Evolutionary conservation across 2,888 invertebrate genomes (phyloP), one percentile per base, ranked within the genome.

Genomic region (Lasioglossum leucozonium): DNA sequence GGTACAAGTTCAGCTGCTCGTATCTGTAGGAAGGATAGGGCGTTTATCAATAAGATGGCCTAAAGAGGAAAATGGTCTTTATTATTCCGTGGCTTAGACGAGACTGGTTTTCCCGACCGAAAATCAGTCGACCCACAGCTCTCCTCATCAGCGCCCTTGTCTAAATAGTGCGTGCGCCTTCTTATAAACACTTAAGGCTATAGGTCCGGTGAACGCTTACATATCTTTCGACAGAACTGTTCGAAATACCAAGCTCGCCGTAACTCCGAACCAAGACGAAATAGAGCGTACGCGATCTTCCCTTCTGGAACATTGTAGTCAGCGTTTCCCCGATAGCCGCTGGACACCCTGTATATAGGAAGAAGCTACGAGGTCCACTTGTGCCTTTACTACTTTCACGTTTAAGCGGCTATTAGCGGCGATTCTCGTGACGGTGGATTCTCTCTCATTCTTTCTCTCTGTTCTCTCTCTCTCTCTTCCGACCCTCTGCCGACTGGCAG

Each of bases 331-430:
- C 30, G 26, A 30, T n/a, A 16, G 62, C 16, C 16, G 30, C 62
- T 4, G 62, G 13, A 62, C 62, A 62, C 62, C 62, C 62, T 30
- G 62, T 65, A 51, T 30, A 22, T 34, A 40, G 37, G 77, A 69
- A 62, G 76, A 73, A 79, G 74, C 81, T 62, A 74, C 85, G 81
- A 62, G 71, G 78, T n/a, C 83, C 88, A 87, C 90, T 89, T 80
- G 84, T 69, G 84, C 86, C 82, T 91, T 92, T 91, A 90, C 89
- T 89, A 91, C 90, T 88, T 90, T 91, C 84, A 82, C 89, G 88
- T 91, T 92, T 90, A 91, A 92, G 87, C 90, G 88, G 87, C 90
- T 91, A 92, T 92, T 92, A 92, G 91, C 78, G 86, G 89, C 84
- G 90, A 91, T 91, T 88, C 88, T 88, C 87, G 84, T 82, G 86